A percentile compares a stretch with the other conserved stretches of the same genome.
These are phyloP conservation scores for Brachionus rubens DNA, from an alignment of 1,140 invertebrate genomes.

Conservation along the genomic window DNA sequence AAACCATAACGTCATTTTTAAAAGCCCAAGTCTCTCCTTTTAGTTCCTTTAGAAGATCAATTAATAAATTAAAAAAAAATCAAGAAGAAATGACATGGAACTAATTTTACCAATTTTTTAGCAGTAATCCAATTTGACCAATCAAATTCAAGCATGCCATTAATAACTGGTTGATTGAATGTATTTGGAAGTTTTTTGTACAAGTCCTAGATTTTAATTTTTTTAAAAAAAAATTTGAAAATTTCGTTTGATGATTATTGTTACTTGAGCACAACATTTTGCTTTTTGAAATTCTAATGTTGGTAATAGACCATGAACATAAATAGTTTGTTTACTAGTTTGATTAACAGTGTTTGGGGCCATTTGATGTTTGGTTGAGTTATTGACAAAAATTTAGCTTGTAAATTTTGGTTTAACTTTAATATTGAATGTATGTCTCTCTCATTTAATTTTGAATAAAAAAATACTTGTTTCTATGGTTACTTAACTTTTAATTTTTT, in stretches of 20 bases:
- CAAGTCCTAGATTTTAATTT: slow-evolving; percentile 57
- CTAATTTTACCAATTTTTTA: slow-evolving; percentile 54
- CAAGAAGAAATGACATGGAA: background rate
- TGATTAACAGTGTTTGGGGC: background rate
- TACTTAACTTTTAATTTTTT: too few species aligned
- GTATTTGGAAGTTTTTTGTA: slow-evolving; percentile 50
- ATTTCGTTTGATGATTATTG: too few species aligned
- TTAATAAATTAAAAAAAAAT: background rate
- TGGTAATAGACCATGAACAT: slow-evolving; percentile 12
- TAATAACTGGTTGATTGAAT: slow-evolving; percentile 51
- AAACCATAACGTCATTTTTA: slow-evolving; percentile 55
- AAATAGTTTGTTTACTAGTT: background rate
- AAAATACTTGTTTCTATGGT: too few species aligned
- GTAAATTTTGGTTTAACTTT: background rate
- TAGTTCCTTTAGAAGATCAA: slow-evolving; percentile 51
- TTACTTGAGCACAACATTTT: slow-evolving; percentile 35
- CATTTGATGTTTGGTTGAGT: too few species aligned
- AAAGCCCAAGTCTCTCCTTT: slow-evolving; percentile 59
- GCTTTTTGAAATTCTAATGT: slow-evolving; percentile 24
- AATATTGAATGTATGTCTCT: background rate
- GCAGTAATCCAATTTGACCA: slow-evolving; percentile 57
- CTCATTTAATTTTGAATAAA: too few species aligned
- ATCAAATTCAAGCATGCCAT: slow-evolving; percentile 58
- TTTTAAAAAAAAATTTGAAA: background rate
- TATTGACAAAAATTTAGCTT: background rate